Base-by-base conservation (phyloP, 2,888 invertebrate genomes). In the Agonopterix heracliana region DNA sequence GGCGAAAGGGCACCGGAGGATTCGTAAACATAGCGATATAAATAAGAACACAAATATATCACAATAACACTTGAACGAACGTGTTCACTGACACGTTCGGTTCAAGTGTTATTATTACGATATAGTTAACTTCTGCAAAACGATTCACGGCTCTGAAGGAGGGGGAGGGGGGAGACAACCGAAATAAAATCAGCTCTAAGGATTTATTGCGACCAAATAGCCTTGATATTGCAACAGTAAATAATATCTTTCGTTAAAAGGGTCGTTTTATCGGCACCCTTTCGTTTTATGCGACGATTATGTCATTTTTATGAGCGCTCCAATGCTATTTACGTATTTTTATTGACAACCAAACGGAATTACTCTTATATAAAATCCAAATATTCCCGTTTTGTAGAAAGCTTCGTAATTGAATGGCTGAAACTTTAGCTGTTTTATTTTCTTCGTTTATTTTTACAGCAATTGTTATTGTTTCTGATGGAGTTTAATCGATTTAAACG, bases 261-360 rank as follows among this genome's bases (percentile, higher is more conserved):
- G 78, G 73, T 63, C 69, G 54, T 67, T 83, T 85, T 83, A 84
- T 81, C 74, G 81, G 77, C 71, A 81, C 79, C 84, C 83, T 81
- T 83, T 78, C 81, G 59, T 78, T 84, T 81, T 81, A 82, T 81
- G 71, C 71, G 66, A 68, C 77, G 80, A 81, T 84, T 82, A 82
- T 81, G 76, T 80, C 80, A 79, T 71, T 81, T 85, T 85, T 85
- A 85, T 76, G 79, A 71, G 61, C 67, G 65, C 65, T 76, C 64
- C 65, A 60, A 68, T 63, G 71, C 66, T 73, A 75, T 78, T 78
- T 75, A 68, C 71, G 70, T 66, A 71, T 74, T 77, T 75, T 81
- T 79, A 80, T 80, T 71, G 75, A 68, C 70, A 75, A 77, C 74
- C 73, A 78, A 78, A 78, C 71, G 69, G 68, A 69, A 73, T 68